These are phyloP conservation scores for Netelia fuscicornis DNA, from an alignment of 2,888 invertebrate species.

Conservation along the genomic window DNA sequence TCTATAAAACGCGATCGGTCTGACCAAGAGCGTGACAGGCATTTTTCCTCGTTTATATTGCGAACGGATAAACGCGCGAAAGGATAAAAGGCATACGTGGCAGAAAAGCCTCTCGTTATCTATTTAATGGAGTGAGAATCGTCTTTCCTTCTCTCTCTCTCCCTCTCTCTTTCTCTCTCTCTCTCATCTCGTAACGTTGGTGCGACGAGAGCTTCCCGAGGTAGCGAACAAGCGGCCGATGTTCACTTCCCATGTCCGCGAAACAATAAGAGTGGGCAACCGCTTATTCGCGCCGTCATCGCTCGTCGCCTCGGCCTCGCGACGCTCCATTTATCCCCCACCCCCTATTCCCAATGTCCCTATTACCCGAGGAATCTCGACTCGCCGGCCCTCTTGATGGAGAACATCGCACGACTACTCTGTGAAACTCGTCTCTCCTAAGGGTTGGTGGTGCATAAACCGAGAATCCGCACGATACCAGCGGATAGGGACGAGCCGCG, in stretches of 20 bases:
- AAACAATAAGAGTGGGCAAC: slow-evolving; percentile 74
- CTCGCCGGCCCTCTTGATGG: too few relatives aligned
- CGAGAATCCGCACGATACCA: too few relatives aligned
- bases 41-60: not conserved
- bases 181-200: slow-evolving; percentile 17
- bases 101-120: slow-evolving; percentile 65
- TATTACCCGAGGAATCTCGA: too few relatives aligned
- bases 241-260: slow-evolving; percentile 83
- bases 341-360: not conserved
- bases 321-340: slow-evolving; percentile 63
- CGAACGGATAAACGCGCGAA: not conserved
- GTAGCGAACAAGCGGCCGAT: slow-evolving; percentile 77
- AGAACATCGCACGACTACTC: too few relatives aligned
- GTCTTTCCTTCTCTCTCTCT: slow-evolving; percentile 31
- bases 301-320: slow-evolving; percentile 64
- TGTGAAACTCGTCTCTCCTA: too few relatives aligned
- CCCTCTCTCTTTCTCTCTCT: slow-evolving; percentile 20
- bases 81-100: slow-evolving; percentile 51
- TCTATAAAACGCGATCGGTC: not conserved
- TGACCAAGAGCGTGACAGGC: not conserved
- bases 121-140: slow-evolving; percentile 70
- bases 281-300: slow-evolving; percentile 67
- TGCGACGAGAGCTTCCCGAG: slow-evolving; percentile 4
- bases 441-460: too few relatives aligned
- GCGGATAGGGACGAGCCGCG: too few relatives aligned